Evolutionary conservation across 2,888 invertebrate genomes (phyloP).

Genomic region (Andrena camellia): DNA sequence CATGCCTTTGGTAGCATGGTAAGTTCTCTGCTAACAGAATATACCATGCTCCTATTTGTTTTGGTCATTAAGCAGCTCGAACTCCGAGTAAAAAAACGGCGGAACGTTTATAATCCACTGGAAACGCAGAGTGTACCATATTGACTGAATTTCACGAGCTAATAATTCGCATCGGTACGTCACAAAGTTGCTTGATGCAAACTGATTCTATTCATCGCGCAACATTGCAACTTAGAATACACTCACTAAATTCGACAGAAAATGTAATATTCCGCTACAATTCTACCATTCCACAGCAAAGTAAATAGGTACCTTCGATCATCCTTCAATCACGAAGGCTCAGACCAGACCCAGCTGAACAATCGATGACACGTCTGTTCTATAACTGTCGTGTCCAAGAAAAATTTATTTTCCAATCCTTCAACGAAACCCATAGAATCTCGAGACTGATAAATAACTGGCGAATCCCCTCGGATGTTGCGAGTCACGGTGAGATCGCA

Average conservation of each 20-base stretch:
- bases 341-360: background rate
- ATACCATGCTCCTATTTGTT: conserved; percentile 37
- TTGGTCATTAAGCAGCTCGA: conserved; percentile 32
- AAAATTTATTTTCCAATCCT: background rate
- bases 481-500: conserved; percentile 62
- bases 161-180: too few species aligned
- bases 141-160: background rate
- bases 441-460: conserved; percentile 25
- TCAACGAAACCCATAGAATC: conserved; percentile 2
- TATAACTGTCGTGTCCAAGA: background rate
- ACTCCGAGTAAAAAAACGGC: conserved; percentile 12
- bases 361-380: background rate
- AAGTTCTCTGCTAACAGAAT: conserved; percentile 52
- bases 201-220: too few species aligned
- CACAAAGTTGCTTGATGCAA: too few species aligned
- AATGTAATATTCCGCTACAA: too few species aligned
- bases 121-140: background rate
- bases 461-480: conserved; percentile 1
- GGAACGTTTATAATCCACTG: background rate
- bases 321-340: too few species aligned
- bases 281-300: too few species aligned
- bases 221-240: too few species aligned
- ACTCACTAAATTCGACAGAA: too few species aligned
- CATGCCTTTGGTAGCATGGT: conserved; percentile 14
- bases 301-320: too few species aligned